A percentile compares a stretch with the other conserved stretches of the same genome.
Evolutionary conservation across 2,797 vertebrate genomes (phyloP).

Genomic region (Rhinella marina): DNA sequence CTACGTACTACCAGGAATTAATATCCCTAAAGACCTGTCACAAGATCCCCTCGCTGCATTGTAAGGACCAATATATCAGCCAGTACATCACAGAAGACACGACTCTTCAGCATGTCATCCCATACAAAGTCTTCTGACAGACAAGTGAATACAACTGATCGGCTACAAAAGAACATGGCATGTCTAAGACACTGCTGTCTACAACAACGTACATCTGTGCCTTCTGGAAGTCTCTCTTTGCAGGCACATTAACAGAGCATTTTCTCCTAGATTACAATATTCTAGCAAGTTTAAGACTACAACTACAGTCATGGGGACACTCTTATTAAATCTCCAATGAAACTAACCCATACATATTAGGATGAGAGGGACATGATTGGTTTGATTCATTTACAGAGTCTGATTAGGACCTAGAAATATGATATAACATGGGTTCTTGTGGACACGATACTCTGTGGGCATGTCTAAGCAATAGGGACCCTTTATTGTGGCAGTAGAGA

Average conservation of each 20-base stretch:
- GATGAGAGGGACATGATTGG: neutral
- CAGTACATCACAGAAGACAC: neutral
- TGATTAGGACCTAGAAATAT: too few relatives aligned
- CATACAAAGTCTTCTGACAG: slow-evolving; percentile 22
- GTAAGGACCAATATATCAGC: neutral
- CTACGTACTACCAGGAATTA: neutral
- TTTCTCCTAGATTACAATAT: neutral
- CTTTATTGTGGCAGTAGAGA: neutral
- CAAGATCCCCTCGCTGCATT: neutral
- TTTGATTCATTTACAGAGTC: too few relatives aligned
- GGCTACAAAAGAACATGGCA: neutral
- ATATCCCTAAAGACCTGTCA: slow-evolving; percentile 13
- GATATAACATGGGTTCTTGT: too few relatives aligned
- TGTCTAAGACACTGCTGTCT: slow-evolving; percentile 18
- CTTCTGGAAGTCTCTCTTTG: neutral
- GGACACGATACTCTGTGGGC: neutral
- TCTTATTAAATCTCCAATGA: neutral
- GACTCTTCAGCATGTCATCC: neutral
- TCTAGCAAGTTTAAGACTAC: neutral
- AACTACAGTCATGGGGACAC: neutral
- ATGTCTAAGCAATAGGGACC: neutral
- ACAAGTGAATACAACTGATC: slow-evolving; percentile 16
- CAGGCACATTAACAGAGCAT: neutral
- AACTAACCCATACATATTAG: neutral
- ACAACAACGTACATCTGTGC: neutral